Percentiles rank a stretch among this genome's conserved stretches.
These are phyloP conservation scores for Distichodus sexfasciatus DNA, from an alignment of 2,797 vertebrate species.

Conservation along the genomic window DNA sequence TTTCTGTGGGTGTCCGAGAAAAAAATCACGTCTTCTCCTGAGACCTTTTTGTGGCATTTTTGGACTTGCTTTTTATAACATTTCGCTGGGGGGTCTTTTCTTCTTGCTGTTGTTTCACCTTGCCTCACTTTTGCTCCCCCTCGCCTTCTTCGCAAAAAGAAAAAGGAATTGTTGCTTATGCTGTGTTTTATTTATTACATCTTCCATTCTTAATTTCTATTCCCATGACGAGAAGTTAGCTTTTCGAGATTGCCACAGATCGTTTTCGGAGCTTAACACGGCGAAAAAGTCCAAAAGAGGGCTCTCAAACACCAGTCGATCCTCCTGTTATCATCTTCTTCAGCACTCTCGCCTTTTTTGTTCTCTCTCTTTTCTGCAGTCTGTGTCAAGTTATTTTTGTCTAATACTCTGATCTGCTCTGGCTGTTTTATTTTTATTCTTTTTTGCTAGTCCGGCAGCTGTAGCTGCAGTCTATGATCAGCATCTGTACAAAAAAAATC, in stretches of 20 bases:
- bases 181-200: too few species aligned
- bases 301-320: slow-evolving; percentile 81
- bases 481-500: too few species aligned
- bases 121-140: too few species aligned
- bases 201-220: too few species aligned
- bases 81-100: background rate
- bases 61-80: background rate
- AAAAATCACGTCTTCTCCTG: too few species aligned
- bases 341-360: too few species aligned
- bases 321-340: slow-evolving; percentile 55
- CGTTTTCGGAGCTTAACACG: slow-evolving; percentile 84
- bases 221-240: slow-evolving; percentile 82
- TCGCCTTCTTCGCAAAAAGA: too few species aligned
- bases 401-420: background rate
- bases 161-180: too few species aligned
- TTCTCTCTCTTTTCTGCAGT: background rate
- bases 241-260: slow-evolving; percentile 83
- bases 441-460: too few species aligned
- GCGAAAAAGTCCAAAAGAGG: slow-evolving; percentile 82
- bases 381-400: background rate
- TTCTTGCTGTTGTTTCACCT: too few species aligned
- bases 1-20: background rate
- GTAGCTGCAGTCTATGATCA: too few species aligned
- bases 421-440: background rate
- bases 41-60: too few species aligned